Evolutionary conservation across 2,888 invertebrate genomes (phyloP).

Genomic region (Calliopum simillimum): DNA sequence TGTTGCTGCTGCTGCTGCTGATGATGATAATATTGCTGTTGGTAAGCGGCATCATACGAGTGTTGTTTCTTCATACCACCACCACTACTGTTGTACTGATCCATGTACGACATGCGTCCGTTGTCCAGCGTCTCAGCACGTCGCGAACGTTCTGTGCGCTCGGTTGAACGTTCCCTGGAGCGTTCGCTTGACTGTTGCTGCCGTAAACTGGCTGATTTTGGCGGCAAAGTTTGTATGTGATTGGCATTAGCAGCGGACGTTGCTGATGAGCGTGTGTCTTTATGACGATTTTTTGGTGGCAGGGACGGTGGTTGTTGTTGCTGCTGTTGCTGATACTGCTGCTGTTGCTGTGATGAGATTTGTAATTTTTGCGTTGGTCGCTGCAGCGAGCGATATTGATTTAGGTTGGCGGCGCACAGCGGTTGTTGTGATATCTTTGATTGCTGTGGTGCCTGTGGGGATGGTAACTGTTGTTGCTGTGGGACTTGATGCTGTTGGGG

Average conservation of each 20-base stretch:
- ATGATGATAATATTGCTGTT: slow-evolving; percentile 58
- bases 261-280: slow-evolving; percentile 49
- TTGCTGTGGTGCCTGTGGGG: slow-evolving; percentile 44
- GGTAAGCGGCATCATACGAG: slow-evolving; percentile 59
- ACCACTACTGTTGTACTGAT: slow-evolving; percentile 50
- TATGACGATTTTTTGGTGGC: slow-evolving; percentile 67
- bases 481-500: slow-evolving; percentile 55
- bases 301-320: slow-evolving; percentile 63
- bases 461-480: slow-evolving; percentile 55
- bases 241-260: slow-evolving; percentile 58
- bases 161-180: slow-evolving; percentile 52
- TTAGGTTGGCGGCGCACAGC: slow-evolving; percentile 67
- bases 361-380: slow-evolving; percentile 67
- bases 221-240: slow-evolving; percentile 64
- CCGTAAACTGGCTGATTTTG: slow-evolving; percentile 62
- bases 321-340: slow-evolving; percentile 45
- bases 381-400: slow-evolving; percentile 73
- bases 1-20: slow-evolving; percentile 56
- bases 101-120: slow-evolving; percentile 59
- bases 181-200: slow-evolving; percentile 62
- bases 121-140: slow-evolving; percentile 62
- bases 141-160: slow-evolving; percentile 57
- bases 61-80: slow-evolving; percentile 59
- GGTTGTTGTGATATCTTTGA: slow-evolving; percentile 66
- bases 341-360: slow-evolving; percentile 47